Evolutionary conservation across 2,888 invertebrate species (phyloP), one percentile per base, ranked within the genome.

Genomic region (Micoletzkya japonica): DNA sequence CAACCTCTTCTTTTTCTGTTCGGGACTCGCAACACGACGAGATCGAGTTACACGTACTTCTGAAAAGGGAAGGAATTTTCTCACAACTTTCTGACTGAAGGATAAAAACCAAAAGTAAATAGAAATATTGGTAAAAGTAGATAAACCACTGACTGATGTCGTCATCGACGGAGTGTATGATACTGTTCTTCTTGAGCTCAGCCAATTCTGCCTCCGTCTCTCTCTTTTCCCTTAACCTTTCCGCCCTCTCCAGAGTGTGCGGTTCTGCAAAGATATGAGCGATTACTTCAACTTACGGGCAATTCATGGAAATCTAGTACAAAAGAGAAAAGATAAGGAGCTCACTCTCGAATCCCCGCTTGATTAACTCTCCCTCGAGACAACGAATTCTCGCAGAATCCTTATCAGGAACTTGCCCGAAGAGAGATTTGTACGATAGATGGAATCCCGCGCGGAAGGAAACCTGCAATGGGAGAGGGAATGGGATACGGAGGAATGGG

Each of bases 341-440:
- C 52, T 63, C 63, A 63, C 63, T 63, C 63, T 50, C 28, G 24
- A 63, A 63, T 49, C 63, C 63, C 34, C 50, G 44, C 49, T 32
- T 28, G 32, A 34, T 50, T 6, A 63, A 34, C 3, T 63, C n/a
- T 24, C 24, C 32, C 50, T 63, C 63, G 24, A 63, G 32, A 30
- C 32, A 30, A 30, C 28, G 44, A 30, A 63, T 34, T 7, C 63
- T 20, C 2, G 63, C 49, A 14, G 49, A 32, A 10, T 63, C 63
- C 63, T 30, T 26, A 24, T 63, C 63, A n/a, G 50, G 30, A 30
- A 14, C 14, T 0, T 61, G 4, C 49, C 20, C 61, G 61, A 61
- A 61, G 26, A 61, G 2, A 20, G 32, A 24, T 36, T 61, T 61
- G 61, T 61, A 61, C 49, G 28, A 32, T 44, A 61, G 30, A 26